Evolutionary conservation across 1,140 invertebrate genomes (phyloP).

Genomic region (Elymnias hypermnestra): DNA sequence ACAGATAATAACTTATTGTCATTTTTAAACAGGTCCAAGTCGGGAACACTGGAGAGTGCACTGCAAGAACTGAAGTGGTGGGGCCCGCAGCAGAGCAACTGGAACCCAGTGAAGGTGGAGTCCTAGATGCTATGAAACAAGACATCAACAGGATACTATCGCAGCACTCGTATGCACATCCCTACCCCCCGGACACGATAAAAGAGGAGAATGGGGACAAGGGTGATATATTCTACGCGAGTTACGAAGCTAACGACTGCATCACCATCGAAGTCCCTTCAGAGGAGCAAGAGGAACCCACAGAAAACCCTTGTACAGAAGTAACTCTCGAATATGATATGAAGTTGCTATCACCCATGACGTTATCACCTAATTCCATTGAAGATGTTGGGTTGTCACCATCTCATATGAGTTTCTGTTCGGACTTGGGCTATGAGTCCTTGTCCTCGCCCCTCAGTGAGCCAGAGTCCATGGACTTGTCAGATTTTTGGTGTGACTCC

Average conservation of each 20-base stretch:
- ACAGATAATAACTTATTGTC: slow-evolving; percentile 19
- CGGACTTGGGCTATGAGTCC: slow-evolving; percentile 79
- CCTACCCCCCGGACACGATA: slow-evolving; percentile 63
- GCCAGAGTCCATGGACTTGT: slow-evolving; percentile 60
- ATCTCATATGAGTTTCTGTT: slow-evolving; percentile 58
- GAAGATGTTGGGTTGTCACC: slow-evolving; percentile 63
- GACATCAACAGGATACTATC: slow-evolving; percentile 71
- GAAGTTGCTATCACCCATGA: slow-evolving; percentile 66
- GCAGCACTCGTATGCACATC: slow-evolving; percentile 73
- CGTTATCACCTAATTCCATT: slow-evolving; percentile 58
- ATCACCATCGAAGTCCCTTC: slow-evolving; percentile 83
- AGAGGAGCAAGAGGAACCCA: slow-evolving; percentile 75
- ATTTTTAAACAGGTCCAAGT: slow-evolving; percentile 51
- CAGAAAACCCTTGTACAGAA: slow-evolving; percentile 43
- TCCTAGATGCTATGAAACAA: slow-evolving; percentile 58
- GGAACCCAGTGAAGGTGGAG: slow-evolving; percentile 83
- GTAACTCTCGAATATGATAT: slow-evolving; percentile 65
- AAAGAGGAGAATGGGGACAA: slow-evolving; percentile 67
- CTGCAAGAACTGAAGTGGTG: slow-evolving; percentile 81
- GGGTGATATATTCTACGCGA: slow-evolving; percentile 81
- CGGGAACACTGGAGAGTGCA: slow-evolving; percentile 49
- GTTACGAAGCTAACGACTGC: slow-evolving; percentile 83
- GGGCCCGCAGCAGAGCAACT: slow-evolving; percentile 86
- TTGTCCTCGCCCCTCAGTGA: slow-evolving; percentile 75
- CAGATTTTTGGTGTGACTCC: slow-evolving; percentile 80